Percentiles rank a stretch among this genome's conserved stretches.
Evolutionary conservation across 1,140 invertebrate genomes (phyloP).

Genomic region (Aphelenchoides avenae): DNA sequence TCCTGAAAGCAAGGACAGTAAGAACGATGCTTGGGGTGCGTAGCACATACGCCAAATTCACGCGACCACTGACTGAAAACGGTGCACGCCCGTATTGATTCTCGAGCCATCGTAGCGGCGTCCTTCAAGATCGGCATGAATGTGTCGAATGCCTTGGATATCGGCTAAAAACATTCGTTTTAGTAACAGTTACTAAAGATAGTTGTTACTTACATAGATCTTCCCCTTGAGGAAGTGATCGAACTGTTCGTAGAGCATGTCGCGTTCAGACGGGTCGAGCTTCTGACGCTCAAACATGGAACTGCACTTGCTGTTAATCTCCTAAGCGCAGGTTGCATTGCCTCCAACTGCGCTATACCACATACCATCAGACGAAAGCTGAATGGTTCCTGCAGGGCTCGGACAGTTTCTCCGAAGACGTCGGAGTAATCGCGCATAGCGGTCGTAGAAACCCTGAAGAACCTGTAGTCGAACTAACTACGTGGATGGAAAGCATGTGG

Average conservation of each 20-base stretch:
- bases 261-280: slow-evolving; percentile 17
- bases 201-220: slow-evolving; percentile 26
- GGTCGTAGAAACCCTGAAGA: slow-evolving; percentile 11
- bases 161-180: slow-evolving; percentile 32
- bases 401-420: slow-evolving; percentile 26
- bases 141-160: slow-evolving; percentile 36
- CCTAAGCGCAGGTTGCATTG: not conserved
- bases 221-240: slow-evolving; percentile 34
- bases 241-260: slow-evolving; percentile 23
- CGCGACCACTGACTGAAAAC: slow-evolving; percentile 24
- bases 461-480: slow-evolving; percentile 7
- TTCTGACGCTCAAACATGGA: slow-evolving; percentile 17
- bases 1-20: slow-evolving; percentile 15
- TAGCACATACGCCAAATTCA: not conserved
- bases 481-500: not conserved
- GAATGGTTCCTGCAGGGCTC: slow-evolving; percentile 35
- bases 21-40: not conserved
- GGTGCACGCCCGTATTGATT: slow-evolving; percentile 22
- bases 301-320: slow-evolving; percentile 34
- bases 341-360: not conserved
- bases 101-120: slow-evolving; percentile 27
- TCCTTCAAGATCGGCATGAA: slow-evolving; percentile 34
- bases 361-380: slow-evolving; percentile 35
- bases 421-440: slow-evolving; percentile 30
- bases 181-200: slow-evolving; percentile 4